Base-by-base conservation (phyloP, 2,888 invertebrate species). In the Eupsilia transversa region DNA sequence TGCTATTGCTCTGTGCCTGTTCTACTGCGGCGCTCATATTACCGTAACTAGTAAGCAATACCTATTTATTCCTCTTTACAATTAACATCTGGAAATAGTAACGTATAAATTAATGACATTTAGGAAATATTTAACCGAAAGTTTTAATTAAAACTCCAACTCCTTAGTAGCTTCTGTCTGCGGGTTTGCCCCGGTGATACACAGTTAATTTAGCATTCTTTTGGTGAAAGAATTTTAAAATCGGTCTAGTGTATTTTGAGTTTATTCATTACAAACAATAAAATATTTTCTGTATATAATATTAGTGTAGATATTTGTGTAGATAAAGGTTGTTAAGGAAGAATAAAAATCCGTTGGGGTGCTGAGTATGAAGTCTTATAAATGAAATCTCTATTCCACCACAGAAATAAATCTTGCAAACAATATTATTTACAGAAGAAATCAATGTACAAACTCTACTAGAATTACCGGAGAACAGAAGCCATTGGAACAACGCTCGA, bases 1-100 rank as follows among this genome's bases (percentile, higher is more conserved):
- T 91, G 90, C 91, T 90, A 89, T 91, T 91, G 88, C 91, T 90
- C 90, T 91, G 89, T 89, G 90, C 77, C 82, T 76, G 90, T 91
- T 91, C 88, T 87, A 86, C 84, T 88, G 85, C 88, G 90, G 89
- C 88, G 88, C 89, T 90, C 87, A 89, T 89, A 90, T 88, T 90
- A 88, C 84, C 85, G 82, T 86, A 82, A 87, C 86, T 79, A 86
- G 77, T 82, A 77, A 82, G 54, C 70, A 80, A 79, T 85, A 77
- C 38, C 41, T 84, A 72, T 77, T 81, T 82, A 85, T 80, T 84
- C 64, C 77, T 82, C 69, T 79, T 85, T 23, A 43, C 27, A 38
- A 65, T 72, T 65, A 65, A 54, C 41, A 52, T 59, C 70, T 69
- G 14, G 2, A n/a, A 49, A 41, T 38, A 41, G 14, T 59, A 30